phyloP scores from a whole-genome alignment of 2,888 invertebrate genomes.

The Lasioglossum calceatum region DNA sequence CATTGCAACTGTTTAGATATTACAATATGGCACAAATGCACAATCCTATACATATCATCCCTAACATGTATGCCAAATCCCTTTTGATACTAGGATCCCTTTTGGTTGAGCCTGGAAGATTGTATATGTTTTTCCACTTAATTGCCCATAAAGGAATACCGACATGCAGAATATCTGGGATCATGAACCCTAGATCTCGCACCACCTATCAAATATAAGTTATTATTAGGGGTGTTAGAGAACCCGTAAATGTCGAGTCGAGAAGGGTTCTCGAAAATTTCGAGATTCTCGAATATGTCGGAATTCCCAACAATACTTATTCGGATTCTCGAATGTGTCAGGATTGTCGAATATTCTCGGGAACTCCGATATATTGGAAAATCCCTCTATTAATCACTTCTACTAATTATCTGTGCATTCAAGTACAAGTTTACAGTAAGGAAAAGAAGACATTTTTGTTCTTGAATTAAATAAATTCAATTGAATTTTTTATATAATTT shows the following conservation, averaged over 20 bases:
- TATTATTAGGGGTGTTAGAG: not conserved
- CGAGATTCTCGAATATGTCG: no score
- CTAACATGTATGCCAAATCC: conserved; percentile 80
- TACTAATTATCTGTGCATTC: conserved; percentile 17
- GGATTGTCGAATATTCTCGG: no score
- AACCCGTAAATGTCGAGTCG: no score
- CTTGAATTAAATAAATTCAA: not conserved
- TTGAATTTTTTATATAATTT: not conserved
- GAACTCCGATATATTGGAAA: no score
- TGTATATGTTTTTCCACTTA: conserved; percentile 76
- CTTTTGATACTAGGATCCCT: conserved; percentile 77
- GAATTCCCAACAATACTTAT: no score
- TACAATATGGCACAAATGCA: conserved; percentile 77
- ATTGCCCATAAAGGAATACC: conserved; percentile 86
- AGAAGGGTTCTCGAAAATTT: no score
- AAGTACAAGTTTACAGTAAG: not conserved
- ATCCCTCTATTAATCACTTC: no score
- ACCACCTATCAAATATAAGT: conserved; percentile 84
- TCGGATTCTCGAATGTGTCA: no score
- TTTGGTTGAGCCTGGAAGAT: conserved; percentile 76
- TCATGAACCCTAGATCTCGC: conserved; percentile 89
- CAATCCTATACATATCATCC: conserved; percentile 79
- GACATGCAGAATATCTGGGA: conserved; percentile 88
- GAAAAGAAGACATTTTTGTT: not conserved
- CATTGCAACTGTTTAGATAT: conserved; percentile 31